Conservation (phyloP, 2,888 invertebrate genomes). For the Drepana falcataria region DNA sequence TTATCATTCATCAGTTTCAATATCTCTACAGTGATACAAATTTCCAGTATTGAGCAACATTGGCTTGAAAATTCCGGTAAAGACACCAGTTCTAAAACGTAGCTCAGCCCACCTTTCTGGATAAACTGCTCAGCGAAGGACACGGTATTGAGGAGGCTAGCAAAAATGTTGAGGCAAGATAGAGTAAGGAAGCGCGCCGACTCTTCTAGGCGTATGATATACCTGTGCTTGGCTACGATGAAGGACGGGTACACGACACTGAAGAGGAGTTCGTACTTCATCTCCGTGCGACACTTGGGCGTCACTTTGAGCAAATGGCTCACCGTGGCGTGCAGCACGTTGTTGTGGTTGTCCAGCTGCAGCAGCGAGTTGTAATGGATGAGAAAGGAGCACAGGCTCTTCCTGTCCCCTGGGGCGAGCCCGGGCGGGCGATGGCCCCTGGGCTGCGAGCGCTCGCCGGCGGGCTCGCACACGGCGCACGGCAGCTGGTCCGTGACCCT, state of each 20-base stretch:
- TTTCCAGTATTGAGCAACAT: conserved; percentile 80
- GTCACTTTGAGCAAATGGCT: conserved; percentile 79
- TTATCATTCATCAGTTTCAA: conserved; percentile 63
- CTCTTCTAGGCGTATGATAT: conserved; percentile 64
- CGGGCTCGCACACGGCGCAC: conserved; percentile 62
- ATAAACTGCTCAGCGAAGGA: conserved; percentile 79
- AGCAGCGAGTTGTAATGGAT: conserved; percentile 78
- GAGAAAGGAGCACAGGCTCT: conserved; percentile 76
- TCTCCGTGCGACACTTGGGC: conserved; percentile 71
- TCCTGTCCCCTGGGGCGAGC: conserved; percentile 47
- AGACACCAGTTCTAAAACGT: conserved; percentile 74
- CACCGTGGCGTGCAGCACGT: conserved; percentile 76
- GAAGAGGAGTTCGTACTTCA: conserved; percentile 78
- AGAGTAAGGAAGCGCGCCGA: conserved; percentile 77
- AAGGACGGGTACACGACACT: conserved; percentile 81
- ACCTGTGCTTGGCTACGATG: conserved; percentile 72
- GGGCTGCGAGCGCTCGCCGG: conserved; percentile 41
- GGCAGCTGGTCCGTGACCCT: conserved; percentile 58
- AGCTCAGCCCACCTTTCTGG: conserved; percentile 75
- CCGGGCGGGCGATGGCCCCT: conserved; percentile 49
- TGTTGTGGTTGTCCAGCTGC: conserved; percentile 71
- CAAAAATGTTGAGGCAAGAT: conserved; percentile 80
- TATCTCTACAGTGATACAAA: conserved; percentile 79
- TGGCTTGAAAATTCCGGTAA: conserved; percentile 76
- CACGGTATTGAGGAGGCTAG: conserved; percentile 75